Evolutionary conservation across 2,797 vertebrate genomes (phyloP).

Genomic region (Gymnothorax javanicus): DNA sequence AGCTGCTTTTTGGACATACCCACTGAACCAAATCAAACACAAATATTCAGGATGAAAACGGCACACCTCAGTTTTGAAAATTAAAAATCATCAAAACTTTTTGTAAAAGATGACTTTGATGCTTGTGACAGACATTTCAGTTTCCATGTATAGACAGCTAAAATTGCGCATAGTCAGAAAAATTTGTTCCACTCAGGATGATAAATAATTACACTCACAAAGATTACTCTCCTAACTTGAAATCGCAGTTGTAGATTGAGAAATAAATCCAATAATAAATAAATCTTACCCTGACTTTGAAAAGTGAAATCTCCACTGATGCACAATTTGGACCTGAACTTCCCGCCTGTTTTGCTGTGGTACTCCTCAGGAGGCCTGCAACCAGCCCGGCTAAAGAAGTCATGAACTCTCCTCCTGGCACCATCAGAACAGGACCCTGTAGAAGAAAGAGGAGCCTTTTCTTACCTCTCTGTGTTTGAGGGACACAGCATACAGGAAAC

Average conservation of each 20-base stretch:
- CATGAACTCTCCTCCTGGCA: slow-evolving; percentile 26
- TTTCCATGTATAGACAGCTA: too few species aligned
- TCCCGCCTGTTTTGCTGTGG: background rate
- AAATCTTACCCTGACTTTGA: slow-evolving; percentile 40
- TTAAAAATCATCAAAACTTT: too few species aligned
- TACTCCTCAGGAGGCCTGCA: slow-evolving; percentile 23
- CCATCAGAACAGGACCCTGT: slow-evolving; percentile 14
- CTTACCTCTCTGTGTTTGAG: background rate
- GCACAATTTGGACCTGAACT: slow-evolving; percentile 34
- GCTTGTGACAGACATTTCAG: too few species aligned
- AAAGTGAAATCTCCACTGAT: slow-evolving; percentile 39
- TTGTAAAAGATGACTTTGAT: too few species aligned
- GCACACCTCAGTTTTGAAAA: too few species aligned
- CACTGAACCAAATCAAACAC: slow-evolving; percentile 22
- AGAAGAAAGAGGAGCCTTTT: background rate
- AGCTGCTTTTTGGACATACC: slow-evolving; percentile 35
- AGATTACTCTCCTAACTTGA: background rate
- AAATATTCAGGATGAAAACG: background rate
- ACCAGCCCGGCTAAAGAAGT: slow-evolving; percentile 35
- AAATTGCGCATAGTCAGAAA: too few species aligned
- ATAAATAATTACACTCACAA: background rate
- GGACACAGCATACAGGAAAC: background rate
- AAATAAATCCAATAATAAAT: background rate
- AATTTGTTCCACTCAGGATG: background rate
- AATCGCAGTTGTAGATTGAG: background rate